A percentile compares a stretch with the other conserved stretches of the same genome.
Evolutionary conservation across 2,888 invertebrate genomes (phyloP).

Genomic region (Cecidostiba fungosa): DNA sequence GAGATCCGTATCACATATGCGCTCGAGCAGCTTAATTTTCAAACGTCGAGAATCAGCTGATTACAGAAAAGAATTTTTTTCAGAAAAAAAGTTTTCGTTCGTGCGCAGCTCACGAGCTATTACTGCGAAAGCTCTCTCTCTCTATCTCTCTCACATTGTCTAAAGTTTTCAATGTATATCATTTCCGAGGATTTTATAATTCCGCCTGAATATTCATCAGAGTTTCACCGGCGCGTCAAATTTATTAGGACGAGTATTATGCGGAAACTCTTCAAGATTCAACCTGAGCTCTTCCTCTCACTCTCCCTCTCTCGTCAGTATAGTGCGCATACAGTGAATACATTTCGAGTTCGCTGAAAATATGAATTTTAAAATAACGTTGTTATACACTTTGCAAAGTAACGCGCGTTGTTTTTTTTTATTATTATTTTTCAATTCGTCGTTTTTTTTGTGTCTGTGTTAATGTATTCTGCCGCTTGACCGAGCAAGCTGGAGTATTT

Average conservation of each 20-base stretch:
- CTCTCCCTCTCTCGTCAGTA: conserved; percentile 5
- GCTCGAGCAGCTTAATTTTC: conserved; percentile 37
- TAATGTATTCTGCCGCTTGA: neutral
- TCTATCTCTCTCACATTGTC: neutral
- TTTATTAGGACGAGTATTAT: conserved; percentile 49
- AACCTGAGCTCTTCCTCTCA: conserved; percentile 20
- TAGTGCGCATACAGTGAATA: conserved; percentile 11
- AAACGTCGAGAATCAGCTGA: conserved; percentile 21
- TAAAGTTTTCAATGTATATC: conserved; percentile 33
- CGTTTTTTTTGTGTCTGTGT: neutral
- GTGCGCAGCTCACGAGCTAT: neutral
- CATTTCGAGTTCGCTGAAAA: conserved; percentile 16
- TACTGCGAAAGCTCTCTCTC: neutral
- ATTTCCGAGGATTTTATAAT: conserved; percentile 39
- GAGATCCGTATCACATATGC: neutral
- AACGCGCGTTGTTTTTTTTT: too few relatives aligned
- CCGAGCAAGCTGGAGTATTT: neutral
- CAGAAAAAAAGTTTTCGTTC: neutral
- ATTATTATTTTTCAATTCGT: neutral
- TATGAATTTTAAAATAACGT: neutral
- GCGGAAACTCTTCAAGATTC: conserved; percentile 45
- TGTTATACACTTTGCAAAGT: neutral
- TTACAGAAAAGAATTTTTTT: conserved; percentile 25
- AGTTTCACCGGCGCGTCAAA: conserved; percentile 10
- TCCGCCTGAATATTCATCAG: conserved; percentile 46